Conservation (phyloP, 2,113 vertebrate genomes). For the Hassar affinis region DNA sequence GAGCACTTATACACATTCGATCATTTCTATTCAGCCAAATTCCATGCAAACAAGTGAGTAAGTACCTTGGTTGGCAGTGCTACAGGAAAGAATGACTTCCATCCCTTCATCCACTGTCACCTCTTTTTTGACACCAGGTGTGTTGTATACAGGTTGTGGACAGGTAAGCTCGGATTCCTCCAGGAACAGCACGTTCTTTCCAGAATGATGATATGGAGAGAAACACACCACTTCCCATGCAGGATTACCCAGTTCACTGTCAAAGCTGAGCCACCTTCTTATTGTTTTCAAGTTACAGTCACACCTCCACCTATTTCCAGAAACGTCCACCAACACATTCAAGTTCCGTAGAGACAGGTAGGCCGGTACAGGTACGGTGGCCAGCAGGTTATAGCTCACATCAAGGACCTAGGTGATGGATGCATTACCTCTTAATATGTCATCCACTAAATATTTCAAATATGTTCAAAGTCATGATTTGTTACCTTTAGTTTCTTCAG, state of each 20-base stretch:
- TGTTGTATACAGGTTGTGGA: constrained; percentile 25
- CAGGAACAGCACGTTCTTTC: constrained; percentile 65
- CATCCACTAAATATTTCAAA: not conserved
- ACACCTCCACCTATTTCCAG: constrained; percentile 74
- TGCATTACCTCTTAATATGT: constrained; percentile 11
- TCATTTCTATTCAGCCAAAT: not conserved
- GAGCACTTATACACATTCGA: not conserved
- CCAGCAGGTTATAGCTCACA: constrained; percentile 80
- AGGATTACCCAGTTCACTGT: constrained; percentile 57
- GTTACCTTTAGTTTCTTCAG: constrained; percentile 79
- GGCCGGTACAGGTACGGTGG: constrained; percentile 65
- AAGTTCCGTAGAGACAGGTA: constrained; percentile 69
- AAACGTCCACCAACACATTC: constrained; percentile 65
- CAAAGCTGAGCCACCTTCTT: constrained; percentile 65
- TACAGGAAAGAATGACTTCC: constrained; percentile 65
- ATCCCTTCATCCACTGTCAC: constrained; percentile 62
- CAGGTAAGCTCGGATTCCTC: constrained; percentile 68
- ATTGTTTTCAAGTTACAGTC: constrained; percentile 67
- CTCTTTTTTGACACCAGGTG: constrained; percentile 58
- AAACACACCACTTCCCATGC: constrained; percentile 69
- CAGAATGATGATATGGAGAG: constrained; percentile 55
- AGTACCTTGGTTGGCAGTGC: constrained; percentile 63
- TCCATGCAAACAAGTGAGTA: not conserved
- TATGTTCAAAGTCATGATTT: not conserved
- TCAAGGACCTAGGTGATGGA: constrained; percentile 73